Conservation (phyloP, 2,113 vertebrate genomes). For the Cephalophus harveyi region DNA sequence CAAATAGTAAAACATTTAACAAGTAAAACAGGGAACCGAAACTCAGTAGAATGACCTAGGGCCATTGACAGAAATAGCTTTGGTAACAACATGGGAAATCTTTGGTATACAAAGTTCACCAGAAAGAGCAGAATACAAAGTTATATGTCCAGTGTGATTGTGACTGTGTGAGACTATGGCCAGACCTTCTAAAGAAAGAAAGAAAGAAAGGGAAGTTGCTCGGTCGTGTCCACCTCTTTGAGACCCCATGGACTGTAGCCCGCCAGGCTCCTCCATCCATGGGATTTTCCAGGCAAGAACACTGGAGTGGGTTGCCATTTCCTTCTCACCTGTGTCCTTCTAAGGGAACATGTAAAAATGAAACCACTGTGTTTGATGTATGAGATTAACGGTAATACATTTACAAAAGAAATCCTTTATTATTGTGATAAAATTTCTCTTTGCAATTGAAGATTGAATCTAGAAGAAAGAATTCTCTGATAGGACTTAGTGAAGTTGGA, state of each 20-base stretch:
- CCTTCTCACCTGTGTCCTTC: too few relatives aligned
- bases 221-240: accelerated
- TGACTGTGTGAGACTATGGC: not conserved
- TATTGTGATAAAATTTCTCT: not conserved
- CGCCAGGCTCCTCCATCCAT: not conserved
- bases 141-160: not conserved
- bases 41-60: not conserved
- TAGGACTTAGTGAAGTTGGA: not conserved
- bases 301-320: not conserved
- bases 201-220: not conserved
- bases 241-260: accelerated
- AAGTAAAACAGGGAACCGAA: not conserved
- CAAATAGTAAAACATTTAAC: not conserved
- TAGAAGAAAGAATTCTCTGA: not conserved
- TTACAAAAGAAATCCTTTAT: not conserved
- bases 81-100: not conserved
- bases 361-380: not conserved
- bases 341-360: not conserved
- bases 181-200: not conserved
- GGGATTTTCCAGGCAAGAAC: not conserved
- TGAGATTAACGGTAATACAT: not conserved
- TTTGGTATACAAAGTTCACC: not conserved
- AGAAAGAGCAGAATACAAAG: not conserved
- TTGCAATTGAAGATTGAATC: not conserved
- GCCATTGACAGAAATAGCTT: not conserved